These are phyloP conservation scores for Dallia pectoralis DNA, from an alignment of 2,797 vertebrate genomes.

Conservation along the genomic window DNA sequence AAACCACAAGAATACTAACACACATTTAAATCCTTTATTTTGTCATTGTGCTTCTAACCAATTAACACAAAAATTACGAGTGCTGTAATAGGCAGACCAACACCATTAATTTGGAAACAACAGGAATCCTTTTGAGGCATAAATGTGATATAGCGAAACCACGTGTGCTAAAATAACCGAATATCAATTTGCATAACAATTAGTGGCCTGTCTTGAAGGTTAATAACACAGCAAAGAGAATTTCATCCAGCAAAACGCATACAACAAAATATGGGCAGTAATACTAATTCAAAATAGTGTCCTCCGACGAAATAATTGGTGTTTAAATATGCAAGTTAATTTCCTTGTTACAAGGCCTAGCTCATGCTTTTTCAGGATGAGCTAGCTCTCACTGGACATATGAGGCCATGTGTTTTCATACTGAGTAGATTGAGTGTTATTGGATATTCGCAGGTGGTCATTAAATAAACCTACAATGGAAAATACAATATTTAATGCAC, in stretches of 20 bases:
- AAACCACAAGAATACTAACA: conserved; percentile 40
- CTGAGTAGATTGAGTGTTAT: neutral
- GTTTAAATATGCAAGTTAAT: neutral
- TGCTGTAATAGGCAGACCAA: neutral
- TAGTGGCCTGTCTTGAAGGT: neutral
- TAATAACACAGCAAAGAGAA: conserved; percentile 8
- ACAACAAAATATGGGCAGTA: conserved; percentile 1
- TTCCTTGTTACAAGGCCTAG: neutral
- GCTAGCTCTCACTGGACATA: neutral
- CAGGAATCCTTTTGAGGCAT: neutral
- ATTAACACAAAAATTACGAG: neutral
- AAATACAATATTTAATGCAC: neutral
- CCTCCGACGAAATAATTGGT: neutral
- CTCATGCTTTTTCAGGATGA: neutral
- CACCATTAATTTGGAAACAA: neutral
- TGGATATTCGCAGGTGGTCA: neutral
- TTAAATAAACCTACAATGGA: neutral
- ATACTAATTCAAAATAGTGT: neutral
- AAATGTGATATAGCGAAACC: neutral
- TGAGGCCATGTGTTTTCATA: neutral
- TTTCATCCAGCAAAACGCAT: neutral
- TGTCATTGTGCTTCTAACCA: conserved; percentile 14
- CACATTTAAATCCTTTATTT: conserved; percentile 27
- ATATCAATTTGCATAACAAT: conserved; percentile 29
- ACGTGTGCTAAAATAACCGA: conserved; percentile 8